These are phyloP conservation scores for Panagrolaimus sp. DNA, from an alignment of 1,140 invertebrate species.

Conservation along the genomic window DNA sequence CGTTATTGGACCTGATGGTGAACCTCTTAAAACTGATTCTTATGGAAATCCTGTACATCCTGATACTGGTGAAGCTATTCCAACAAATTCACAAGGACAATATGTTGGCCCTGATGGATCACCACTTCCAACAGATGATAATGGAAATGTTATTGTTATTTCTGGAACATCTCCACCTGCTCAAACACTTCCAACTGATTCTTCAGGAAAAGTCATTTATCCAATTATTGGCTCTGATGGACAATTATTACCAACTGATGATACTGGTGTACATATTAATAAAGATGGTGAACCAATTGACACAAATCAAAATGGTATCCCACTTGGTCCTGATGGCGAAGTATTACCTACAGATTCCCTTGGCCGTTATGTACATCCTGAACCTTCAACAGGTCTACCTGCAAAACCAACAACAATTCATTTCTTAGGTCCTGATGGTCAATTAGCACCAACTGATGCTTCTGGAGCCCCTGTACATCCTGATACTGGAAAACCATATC, in stretches of 20 bases:
- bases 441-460: background rate
- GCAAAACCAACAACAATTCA: background rate
- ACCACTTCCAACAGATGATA: background rate
- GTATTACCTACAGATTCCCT: slow-evolving; percentile 1
- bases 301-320: background rate
- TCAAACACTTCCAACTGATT: background rate
- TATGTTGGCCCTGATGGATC: slow-evolving; percentile 14
- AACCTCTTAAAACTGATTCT: background rate
- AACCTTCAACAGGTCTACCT: background rate
- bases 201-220: slow-evolving; percentile 8
- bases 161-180: background rate
- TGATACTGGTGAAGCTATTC: background rate
- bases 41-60: background rate
- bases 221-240: slow-evolving; percentile 6
- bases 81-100: background rate
- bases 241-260: slow-evolving; percentile 9
- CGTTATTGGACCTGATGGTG: slow-evolving; percentile 22
- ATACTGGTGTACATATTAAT: background rate
- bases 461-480: too few species aligned
- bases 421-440: background rate
- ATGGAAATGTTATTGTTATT: slow-evolving; percentile 1
- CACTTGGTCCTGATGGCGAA: slow-evolving; percentile 10
- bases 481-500: too few species aligned
- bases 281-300: slow-evolving; percentile 3
- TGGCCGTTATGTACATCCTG: background rate